These are phyloP conservation scores for Drosophila ananassae DNA, from an alignment of 1,140 invertebrate species.

Conservation along the genomic window DNA sequence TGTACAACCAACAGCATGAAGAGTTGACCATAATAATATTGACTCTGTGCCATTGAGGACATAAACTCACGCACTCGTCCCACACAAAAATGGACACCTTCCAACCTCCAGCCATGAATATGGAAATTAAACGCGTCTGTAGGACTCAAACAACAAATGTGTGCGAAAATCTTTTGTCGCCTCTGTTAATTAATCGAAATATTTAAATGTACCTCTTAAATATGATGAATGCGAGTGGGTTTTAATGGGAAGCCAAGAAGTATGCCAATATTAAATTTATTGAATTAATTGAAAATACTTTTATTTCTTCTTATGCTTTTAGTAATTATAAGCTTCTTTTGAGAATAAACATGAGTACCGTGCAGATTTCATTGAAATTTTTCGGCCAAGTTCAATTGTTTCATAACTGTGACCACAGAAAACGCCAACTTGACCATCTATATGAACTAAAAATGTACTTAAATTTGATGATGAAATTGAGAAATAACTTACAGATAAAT, in stretches of 20 bases:
- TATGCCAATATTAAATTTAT: too few species aligned
- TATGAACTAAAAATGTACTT: not conserved
- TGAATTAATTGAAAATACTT: too few species aligned
- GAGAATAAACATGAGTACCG: too few species aligned
- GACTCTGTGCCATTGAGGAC: slow-evolving; percentile 62
- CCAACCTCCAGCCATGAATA: not conserved
- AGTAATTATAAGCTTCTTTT: too few species aligned
- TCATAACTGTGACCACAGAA: slow-evolving; percentile 52
- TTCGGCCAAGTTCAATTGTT: slow-evolving; percentile 62
- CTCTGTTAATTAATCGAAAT: slow-evolving; percentile 44
- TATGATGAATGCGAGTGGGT: not conserved
- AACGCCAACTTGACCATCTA: slow-evolving; percentile 60
- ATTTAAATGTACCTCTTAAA: slow-evolving; percentile 3
- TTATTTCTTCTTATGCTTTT: too few species aligned
- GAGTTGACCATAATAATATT: slow-evolving; percentile 65
- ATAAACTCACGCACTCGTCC: not conserved
- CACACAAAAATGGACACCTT: slow-evolving; percentile 18
- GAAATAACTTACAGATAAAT: slow-evolving; percentile 46
- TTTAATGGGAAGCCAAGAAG: too few species aligned
- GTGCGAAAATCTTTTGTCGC: slow-evolving; percentile 19
- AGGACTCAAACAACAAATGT: slow-evolving; percentile 17
- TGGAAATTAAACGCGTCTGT: slow-evolving; percentile 33
- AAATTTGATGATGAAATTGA: not conserved
- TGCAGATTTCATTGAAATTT: slow-evolving; percentile 33
- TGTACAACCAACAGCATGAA: slow-evolving; percentile 1